phyloP scores from a whole-genome alignment of 2,888 invertebrate genomes.

The Drosophila robusta region DNA sequence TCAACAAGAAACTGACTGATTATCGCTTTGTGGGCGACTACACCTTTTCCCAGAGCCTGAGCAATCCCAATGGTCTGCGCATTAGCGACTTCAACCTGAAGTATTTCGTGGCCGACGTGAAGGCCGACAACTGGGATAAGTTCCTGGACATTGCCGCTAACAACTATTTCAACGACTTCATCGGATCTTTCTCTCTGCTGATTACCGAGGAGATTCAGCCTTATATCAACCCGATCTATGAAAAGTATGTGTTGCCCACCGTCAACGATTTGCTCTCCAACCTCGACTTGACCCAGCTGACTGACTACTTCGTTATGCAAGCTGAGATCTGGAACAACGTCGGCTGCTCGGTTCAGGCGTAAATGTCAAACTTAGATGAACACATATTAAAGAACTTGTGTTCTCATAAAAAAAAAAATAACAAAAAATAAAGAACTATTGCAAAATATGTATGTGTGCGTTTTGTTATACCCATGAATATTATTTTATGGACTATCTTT shows the following conservation, averaged over 20 bases:
- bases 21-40: constrained; percentile 63
- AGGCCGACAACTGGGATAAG: constrained; percentile 59
- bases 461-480: no score
- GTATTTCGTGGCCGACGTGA: constrained; percentile 56
- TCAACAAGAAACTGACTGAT: constrained; percentile 61
- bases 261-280: constrained; percentile 53
- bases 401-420: no score
- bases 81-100: constrained; percentile 58
- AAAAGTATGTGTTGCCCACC: constrained; percentile 30
- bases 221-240: constrained; percentile 21
- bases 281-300: constrained; percentile 26
- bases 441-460: no score
- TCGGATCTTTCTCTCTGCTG: constrained; percentile 45
- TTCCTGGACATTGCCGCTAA: constrained; percentile 70
- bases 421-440: no score
- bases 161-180: constrained; percentile 63
- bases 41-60: constrained; percentile 39
- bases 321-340: constrained; percentile 40
- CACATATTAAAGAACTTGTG: not conserved
- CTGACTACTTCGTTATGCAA: constrained; percentile 15
- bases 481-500: no score
- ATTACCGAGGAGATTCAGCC: constrained; percentile 60
- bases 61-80: constrained; percentile 52
- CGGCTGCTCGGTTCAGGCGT: constrained; percentile 24
- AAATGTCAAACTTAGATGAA: constrained; percentile 9